Conservation (phyloP, 2,888 invertebrate species). For the Stegana nigrithorax region DNA sequence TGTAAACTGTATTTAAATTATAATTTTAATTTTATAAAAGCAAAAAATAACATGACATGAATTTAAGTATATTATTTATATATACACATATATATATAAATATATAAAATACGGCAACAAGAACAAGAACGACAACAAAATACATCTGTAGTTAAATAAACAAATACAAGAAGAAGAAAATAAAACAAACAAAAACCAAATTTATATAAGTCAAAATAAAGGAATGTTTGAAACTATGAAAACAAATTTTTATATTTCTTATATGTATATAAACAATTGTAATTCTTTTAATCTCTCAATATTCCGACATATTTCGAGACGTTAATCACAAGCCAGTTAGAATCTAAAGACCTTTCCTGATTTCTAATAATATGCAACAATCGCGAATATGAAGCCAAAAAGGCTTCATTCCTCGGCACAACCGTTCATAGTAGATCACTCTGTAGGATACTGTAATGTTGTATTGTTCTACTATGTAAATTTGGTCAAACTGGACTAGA, state of each 20-base stretch:
- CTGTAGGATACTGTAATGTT: too few relatives aligned
- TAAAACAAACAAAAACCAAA: conserved; percentile 47
- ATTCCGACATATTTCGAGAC: too few relatives aligned
- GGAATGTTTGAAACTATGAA: conserved; percentile 64
- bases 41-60: conserved; percentile 3
- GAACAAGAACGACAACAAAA: conserved; percentile 18
- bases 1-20: not conserved
- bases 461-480: too few relatives aligned
- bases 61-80: conserved; percentile 44
- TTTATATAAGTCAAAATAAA: conserved; percentile 66
- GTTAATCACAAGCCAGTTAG: too few relatives aligned
- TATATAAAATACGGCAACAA: conserved; percentile 29
- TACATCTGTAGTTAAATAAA: conserved; percentile 34
- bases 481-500: too few relatives aligned
- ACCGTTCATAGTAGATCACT: too few relatives aligned
- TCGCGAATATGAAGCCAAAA: too few relatives aligned
- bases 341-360: too few relatives aligned
- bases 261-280: not conserved
- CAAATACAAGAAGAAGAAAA: conserved; percentile 2
- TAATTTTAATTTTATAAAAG: conserved; percentile 6
- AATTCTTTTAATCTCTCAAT: too few relatives aligned
- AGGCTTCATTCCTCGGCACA: too few relatives aligned
- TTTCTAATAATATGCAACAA: too few relatives aligned
- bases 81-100: conserved; percentile 36
- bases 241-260: conserved; percentile 28